phyloP scores from a whole-genome alignment of 2,113 vertebrate genomes.

The Oreocharis arfaki region DNA sequence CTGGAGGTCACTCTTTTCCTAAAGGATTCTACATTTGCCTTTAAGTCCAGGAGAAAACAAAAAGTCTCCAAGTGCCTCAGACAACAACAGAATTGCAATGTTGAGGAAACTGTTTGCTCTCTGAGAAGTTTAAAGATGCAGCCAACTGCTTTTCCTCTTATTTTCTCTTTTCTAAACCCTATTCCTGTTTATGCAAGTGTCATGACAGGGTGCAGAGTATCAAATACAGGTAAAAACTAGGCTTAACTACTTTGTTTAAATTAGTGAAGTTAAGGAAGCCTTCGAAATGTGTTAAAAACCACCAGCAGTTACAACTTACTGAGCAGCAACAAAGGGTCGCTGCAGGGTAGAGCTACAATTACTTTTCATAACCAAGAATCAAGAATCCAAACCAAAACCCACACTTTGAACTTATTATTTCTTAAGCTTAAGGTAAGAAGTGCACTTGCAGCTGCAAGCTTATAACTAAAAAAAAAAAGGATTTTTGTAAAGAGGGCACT shows the following conservation, averaged over 20 bases:
- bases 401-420: background rate
- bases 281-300: background rate
- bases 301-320: background rate
- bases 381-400: background rate
- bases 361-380: background rate
- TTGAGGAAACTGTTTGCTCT: background rate
- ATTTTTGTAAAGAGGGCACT: background rate
- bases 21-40: background rate
- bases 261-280: background rate
- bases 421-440: background rate
- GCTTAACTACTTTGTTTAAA: background rate
- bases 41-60: conserved; percentile 15
- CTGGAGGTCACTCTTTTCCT: background rate
- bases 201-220: background rate
- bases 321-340: background rate
- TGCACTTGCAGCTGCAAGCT: background rate
- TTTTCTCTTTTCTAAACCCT: background rate
- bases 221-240: background rate
- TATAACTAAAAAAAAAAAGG: background rate
- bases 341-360: background rate
- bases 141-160: background rate
- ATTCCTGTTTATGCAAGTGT: background rate
- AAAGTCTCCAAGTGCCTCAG: background rate
- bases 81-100: background rate
- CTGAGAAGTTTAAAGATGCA: conserved; percentile 68